phyloP scores from a whole-genome alignment of 2,888 invertebrate genomes.

The Ormyrus pomaceus region DNA sequence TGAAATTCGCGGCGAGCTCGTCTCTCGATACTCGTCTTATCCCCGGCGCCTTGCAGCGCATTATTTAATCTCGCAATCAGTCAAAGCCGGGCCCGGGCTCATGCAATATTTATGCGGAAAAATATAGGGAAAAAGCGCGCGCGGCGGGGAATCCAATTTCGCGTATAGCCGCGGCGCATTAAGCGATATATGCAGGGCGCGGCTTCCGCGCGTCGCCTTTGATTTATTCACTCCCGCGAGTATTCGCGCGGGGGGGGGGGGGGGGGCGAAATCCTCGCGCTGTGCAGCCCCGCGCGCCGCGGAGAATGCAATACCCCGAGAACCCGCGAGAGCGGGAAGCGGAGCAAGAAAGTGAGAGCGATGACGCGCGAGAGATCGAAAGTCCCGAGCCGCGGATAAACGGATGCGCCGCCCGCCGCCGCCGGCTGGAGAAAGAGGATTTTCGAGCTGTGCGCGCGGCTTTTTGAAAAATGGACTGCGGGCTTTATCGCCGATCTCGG shows the following conservation, averaged over 20 bases:
- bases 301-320: slow-evolving; percentile 19
- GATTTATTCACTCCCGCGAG: slow-evolving; percentile 46
- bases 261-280: slow-evolving; percentile 14
- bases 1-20: background rate
- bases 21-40: background rate
- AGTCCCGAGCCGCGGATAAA: slow-evolving; percentile 16
- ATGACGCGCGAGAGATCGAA: slow-evolving; percentile 38
- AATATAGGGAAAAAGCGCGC: slow-evolving; percentile 24
- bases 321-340: background rate
- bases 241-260: background rate
- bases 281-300: no score
- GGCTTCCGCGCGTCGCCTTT: slow-evolving; percentile 20
- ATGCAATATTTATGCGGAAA: slow-evolving; percentile 47
- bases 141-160: slow-evolving; percentile 27
- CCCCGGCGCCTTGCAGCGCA: background rate
- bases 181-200: slow-evolving; percentile 22
- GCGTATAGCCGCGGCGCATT: slow-evolving; percentile 9
- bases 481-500: background rate
- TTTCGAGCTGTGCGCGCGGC: no score
- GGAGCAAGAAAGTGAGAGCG: slow-evolving; percentile 31
- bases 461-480: slow-evolving; percentile 8
- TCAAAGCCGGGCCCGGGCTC: slow-evolving; percentile 11
- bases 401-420: background rate
- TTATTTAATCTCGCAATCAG: slow-evolving; percentile 39
- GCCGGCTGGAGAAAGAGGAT: background rate